Conservation (phyloP, 2,113 vertebrate species). For the Theristicus caerulescens region DNA sequence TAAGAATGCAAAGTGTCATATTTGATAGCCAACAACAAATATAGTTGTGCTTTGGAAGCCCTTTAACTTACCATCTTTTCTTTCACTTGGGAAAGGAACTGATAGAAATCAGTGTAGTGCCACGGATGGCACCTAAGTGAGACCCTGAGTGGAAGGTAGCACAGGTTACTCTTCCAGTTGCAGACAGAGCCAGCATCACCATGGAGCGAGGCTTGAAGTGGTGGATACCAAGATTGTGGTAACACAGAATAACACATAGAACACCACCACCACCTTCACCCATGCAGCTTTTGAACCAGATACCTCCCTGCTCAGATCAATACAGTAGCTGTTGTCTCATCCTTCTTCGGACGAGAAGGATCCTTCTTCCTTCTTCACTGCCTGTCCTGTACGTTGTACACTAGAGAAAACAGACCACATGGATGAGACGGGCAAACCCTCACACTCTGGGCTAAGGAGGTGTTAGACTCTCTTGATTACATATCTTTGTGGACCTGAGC, state of each 20-base stretch:
- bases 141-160: neutral
- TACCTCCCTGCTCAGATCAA: too few relatives aligned
- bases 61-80: neutral
- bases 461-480: neutral
- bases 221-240: neutral
- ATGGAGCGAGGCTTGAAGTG: rapidly evolving
- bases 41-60: neutral
- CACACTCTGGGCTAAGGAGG: neutral
- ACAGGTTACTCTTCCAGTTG: neutral
- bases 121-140: neutral
- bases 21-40: neutral
- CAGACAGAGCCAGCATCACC: neutral
- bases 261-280: neutral
- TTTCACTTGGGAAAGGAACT: neutral
- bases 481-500: neutral
- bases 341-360: neutral
- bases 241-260: neutral
- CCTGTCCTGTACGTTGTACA: neutral
- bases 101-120: neutral
- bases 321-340: neutral
- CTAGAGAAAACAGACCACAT: neutral
- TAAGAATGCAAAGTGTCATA: neutral
- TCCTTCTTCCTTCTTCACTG: neutral
- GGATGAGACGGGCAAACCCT: neutral
- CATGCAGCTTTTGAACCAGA: neutral